Base-by-base conservation (phyloP, 1,140 invertebrate species). In the Choristoneura fumiferana region DNA sequence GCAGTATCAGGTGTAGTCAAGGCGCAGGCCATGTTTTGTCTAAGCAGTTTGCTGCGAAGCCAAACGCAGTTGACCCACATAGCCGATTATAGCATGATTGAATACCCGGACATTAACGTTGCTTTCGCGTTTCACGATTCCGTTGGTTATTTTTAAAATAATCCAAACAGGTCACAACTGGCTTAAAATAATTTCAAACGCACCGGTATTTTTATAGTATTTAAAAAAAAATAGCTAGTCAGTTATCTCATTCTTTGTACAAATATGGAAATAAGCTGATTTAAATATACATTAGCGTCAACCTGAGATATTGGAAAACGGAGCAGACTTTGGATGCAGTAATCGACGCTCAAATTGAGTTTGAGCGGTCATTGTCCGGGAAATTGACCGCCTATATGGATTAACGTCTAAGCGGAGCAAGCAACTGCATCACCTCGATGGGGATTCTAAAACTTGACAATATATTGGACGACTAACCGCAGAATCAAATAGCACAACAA, bases 31-130 rank as follows among this genome's bases (percentile, higher is more conserved):
- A 33, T n/a, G 8, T 54, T 4, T 52, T 63, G 58, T 67, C 54
- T 71, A 57, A 54, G 52, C 63, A 69, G 58, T 67, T 71, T 73
- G 63, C 65, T 67, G 62, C 58, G 62, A 69, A 66, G 67, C 65
- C 65, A 66, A 76, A 68, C 60, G 65, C 29, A 63, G 62, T 54
- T 81, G 75, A 79, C 74, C 72, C 63, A 83, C 65, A 78, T 76
- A 69, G 56, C 59, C 65, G 72, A 73, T 63, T 76, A 58, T 73
- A 63, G 57, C 61, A 60, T 58, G 58, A 69, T 59, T 66, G 62
- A 71, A 71, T 63, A 54, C 62, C 40, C 35, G 17, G 17, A 9
- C 40, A 29, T 45, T 45, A 18, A 22, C 1, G 18, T 18, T 12
- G 10, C 43, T 49, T 49, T 22, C n/a, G n/a, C n/a, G n/a, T 45